Percentiles rank a stretch among this genome's conserved stretches.
phyloP scores from a whole-genome alignment of 2,113 vertebrate genomes.

The Lasiurus borealis region DNA sequence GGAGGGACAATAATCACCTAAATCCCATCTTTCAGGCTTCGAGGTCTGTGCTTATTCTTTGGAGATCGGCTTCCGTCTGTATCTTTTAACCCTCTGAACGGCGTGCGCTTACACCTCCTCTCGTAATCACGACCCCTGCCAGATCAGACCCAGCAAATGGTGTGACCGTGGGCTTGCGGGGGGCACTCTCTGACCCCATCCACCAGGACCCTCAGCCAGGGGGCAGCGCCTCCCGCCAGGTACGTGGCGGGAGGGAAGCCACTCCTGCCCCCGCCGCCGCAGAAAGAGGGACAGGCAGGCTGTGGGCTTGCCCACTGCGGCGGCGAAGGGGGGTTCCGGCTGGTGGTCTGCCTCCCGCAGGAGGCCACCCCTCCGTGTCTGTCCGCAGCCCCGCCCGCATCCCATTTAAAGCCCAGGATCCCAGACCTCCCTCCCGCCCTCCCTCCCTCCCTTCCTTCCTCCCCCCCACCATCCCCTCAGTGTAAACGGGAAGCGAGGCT shows the following conservation, averaged over 20 bases:
- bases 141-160: slow-evolving; percentile 25
- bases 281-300: slow-evolving; percentile 86
- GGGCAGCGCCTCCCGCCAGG: slow-evolving; percentile 77
- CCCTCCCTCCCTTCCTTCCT: slow-evolving; percentile 83
- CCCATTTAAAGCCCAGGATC: slow-evolving; percentile 87
- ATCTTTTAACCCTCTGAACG: slow-evolving; percentile 48
- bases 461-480: slow-evolving; percentile 83
- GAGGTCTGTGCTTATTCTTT: slow-evolving; percentile 14
- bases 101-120: neutral
- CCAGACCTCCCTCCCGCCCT: slow-evolving; percentile 84
- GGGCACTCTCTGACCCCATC: slow-evolving; percentile 69
- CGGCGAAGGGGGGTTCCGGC: slow-evolving; percentile 87
- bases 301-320: slow-evolving; percentile 91
- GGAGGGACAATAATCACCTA: slow-evolving; percentile 43
- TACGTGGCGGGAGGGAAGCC: slow-evolving; percentile 82
- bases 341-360: slow-evolving; percentile 86
- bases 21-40: slow-evolving; percentile 58
- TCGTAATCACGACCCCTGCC: slow-evolving; percentile 43
- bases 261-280: slow-evolving; percentile 88
- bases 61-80: neutral
- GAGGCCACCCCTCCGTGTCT: slow-evolving; percentile 90
- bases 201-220: slow-evolving; percentile 55
- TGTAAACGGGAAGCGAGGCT: slow-evolving; percentile 85
- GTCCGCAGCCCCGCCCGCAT: slow-evolving; percentile 86
- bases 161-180: neutral